Evolutionary conservation across 2,113 vertebrate genomes (phyloP).

Genomic region (Furnarius figulus): DNA sequence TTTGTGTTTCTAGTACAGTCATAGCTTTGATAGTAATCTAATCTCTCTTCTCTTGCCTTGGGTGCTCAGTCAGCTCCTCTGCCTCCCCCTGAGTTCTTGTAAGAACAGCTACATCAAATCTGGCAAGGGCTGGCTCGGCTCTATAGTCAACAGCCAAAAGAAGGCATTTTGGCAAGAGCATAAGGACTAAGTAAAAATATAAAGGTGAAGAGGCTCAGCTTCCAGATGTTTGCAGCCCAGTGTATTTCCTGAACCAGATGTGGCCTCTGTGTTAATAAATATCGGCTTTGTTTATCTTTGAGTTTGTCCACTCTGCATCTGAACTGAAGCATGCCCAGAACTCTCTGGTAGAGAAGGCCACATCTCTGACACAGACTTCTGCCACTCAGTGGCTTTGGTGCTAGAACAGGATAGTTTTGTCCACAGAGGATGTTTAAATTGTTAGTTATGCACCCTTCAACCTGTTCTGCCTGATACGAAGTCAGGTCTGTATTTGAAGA

Average conservation of each 20-base stretch:
- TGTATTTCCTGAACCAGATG: not conserved
- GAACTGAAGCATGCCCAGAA: not conserved
- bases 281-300: not conserved
- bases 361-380: not conserved
- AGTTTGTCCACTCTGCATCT: not conserved
- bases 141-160: not conserved
- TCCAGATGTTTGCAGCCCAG: not conserved
- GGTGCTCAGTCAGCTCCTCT: not conserved
- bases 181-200: not conserved
- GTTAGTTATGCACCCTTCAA: not conserved
- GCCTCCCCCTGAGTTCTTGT: not conserved
- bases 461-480: not conserved
- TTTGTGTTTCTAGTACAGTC: not conserved
- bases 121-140: not conserved
- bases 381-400: not conserved
- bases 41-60: not conserved
- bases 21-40: not conserved
- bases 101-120: not conserved
- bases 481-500: not conserved
- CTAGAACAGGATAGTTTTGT: not conserved
- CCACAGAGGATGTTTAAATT: not conserved
- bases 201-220: not conserved
- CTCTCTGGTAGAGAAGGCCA: not conserved
- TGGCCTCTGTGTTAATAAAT: not conserved
- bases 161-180: not conserved